These are phyloP conservation scores for Pogonomyrmex californicus DNA, from an alignment of 1,140 invertebrate genomes.

Conservation along the genomic window DNA sequence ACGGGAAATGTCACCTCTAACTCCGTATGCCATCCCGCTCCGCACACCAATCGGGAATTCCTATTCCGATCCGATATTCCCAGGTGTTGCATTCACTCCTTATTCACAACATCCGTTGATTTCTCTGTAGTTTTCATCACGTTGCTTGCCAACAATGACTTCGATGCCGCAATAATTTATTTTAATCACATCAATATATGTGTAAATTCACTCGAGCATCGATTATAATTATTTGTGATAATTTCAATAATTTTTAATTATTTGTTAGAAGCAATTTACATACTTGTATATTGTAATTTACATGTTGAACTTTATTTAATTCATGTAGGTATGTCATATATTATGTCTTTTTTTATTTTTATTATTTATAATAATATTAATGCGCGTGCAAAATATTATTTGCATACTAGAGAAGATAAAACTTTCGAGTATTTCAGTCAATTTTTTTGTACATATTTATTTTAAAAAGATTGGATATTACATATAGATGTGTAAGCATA, in stretches of 20 bases:
- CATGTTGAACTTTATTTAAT: background rate
- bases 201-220: background rate
- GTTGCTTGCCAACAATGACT: background rate
- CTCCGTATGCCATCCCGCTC: slow-evolving; percentile 80
- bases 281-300: background rate
- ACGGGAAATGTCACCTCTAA: slow-evolving; percentile 77
- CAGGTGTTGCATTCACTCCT: slow-evolving; percentile 63
- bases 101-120: slow-evolving; percentile 56
- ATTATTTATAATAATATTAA: background rate
- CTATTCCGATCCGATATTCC: slow-evolving; percentile 80
- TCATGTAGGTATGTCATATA: background rate
- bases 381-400: background rate
- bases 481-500: background rate
- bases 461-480: background rate
- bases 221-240: background rate
- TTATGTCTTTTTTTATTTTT: background rate
- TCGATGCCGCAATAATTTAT: background rate
- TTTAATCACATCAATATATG: background rate
- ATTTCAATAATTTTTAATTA: background rate
- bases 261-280: background rate
- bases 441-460: slow-evolving; percentile 2
- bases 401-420: background rate
- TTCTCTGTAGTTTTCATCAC: background rate
- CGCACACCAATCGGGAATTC: slow-evolving; percentile 84
- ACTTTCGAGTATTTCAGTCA: background rate